Base-by-base conservation (phyloP, 2,888 invertebrate genomes). In the Drosophila austrosaltans region DNA sequence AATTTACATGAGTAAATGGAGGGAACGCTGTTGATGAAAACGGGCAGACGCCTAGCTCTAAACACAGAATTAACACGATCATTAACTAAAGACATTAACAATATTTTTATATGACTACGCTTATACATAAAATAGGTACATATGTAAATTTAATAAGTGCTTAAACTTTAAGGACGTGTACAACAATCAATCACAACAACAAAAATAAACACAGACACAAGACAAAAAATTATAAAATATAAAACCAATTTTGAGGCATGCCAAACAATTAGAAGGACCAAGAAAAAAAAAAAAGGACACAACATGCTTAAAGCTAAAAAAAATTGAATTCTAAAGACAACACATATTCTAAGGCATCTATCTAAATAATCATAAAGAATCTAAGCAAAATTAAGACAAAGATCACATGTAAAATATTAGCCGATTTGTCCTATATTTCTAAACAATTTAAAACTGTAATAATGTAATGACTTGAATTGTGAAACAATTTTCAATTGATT, bases 311-410 rank as follows among this genome's bases (percentile, higher is more conserved):
- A 69, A 48, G 53, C 58, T 53, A 66, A 81, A 87, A 67, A 70
- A 25, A 66, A 57, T 63, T 28, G 28, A 56, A 66, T 16, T 69
- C 69, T 56, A 68, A 12, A 10, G 63, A 72, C 69, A 32, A 68
- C 16, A 25, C 70, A 67, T 54, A 64, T 53, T 36, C 36, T 66
- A 62, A 36, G 6, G 32, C 32, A 32, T 32, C 32, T 32, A 4
- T 16, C 22, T 56, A 56, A 40, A 5, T 36, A 22, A n/a, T 58
- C 32, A 8, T 22, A 66, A 56, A 42, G 10, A 58, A 73, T 71
- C 69, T 69, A 32, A 69, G 69, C 82, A 82, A 87, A 87, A 82
- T 82, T 82, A 82, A 82, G 59, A 87, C 87, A 82, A 42, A 20
- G 42, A 20, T 63, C 72, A 76, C 87, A 79, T 77, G 72, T 66